phyloP scores from a whole-genome alignment of 2,888 invertebrate genomes.

The Polydrusus tereticollis region DNA sequence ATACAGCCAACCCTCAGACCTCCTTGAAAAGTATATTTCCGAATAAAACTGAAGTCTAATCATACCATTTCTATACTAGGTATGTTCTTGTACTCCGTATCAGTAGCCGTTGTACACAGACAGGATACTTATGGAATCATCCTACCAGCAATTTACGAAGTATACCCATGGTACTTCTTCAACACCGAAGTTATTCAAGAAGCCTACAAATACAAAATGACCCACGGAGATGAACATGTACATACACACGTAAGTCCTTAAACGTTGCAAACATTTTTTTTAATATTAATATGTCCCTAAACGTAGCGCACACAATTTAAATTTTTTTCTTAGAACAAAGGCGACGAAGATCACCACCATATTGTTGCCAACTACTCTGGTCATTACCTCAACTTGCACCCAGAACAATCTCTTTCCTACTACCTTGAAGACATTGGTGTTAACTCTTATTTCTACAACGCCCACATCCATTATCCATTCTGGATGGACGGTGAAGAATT shows the following conservation, averaged over 20 bases:
- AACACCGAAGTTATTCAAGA: slow-evolving; percentile 77
- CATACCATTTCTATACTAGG: slow-evolving; percentile 58
- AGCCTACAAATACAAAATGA: slow-evolving; percentile 74
- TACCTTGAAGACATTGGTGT: slow-evolving; percentile 80
- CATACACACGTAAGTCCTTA: neutral
- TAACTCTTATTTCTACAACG: slow-evolving; percentile 75
- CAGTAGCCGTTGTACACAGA: slow-evolving; percentile 75
- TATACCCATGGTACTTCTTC: slow-evolving; percentile 80
- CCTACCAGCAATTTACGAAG: slow-evolving; percentile 80
- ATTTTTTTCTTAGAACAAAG: slow-evolving; percentile 38
- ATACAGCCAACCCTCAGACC: too few species aligned
- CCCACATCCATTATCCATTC: slow-evolving; percentile 73
- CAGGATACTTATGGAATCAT: slow-evolving; percentile 75
- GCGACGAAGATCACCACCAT: slow-evolving; percentile 68
- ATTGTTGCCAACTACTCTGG: slow-evolving; percentile 76
- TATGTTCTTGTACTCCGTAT: slow-evolving; percentile 76
- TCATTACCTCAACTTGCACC: slow-evolving; percentile 70
- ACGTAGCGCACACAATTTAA: neutral
- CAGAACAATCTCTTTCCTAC: slow-evolving; percentile 74
- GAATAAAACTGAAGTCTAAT: neutral
- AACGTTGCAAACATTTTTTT: neutral
- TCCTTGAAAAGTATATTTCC: too few species aligned
- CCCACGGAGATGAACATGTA: slow-evolving; percentile 60
- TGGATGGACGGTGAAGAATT: slow-evolving; percentile 73
- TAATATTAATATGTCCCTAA: neutral